Evolutionary conservation across 2,797 vertebrate genomes (phyloP).

Genomic region (Bovichtus variegatus): DNA sequence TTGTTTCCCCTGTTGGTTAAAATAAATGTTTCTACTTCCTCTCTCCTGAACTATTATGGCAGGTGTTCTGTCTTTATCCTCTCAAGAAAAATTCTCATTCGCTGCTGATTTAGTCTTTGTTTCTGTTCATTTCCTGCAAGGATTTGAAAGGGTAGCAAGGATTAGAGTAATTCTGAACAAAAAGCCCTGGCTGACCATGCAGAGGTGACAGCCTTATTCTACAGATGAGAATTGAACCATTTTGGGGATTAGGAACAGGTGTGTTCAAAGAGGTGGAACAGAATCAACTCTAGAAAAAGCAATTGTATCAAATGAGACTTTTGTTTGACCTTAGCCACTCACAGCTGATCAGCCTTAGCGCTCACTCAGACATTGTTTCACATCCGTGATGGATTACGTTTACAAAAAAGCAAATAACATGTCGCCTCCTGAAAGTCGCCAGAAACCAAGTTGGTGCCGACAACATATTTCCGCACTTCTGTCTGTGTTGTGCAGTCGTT

Average conservation of each 20-base stretch:
- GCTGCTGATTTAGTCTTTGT: constrained; percentile 28
- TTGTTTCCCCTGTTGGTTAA: not conserved
- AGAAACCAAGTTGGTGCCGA: not conserved
- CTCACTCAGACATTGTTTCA: not conserved
- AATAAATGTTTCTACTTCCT: not conserved
- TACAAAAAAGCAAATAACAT: constrained; percentile 14
- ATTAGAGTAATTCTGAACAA: constrained; percentile 56
- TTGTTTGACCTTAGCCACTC: constrained; percentile 27
- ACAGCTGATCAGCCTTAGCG: not conserved
- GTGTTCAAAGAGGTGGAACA: constrained; percentile 14
- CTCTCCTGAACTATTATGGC: not conserved
- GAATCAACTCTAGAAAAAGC: constrained; percentile 20
- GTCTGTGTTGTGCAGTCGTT: constrained; percentile 45
- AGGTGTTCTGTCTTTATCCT: constrained; percentile 50
- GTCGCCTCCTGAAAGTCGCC: constrained; percentile 19
- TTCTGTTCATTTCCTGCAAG: constrained; percentile 39
- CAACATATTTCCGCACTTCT: constrained; percentile 42
- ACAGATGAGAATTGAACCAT: constrained; percentile 33
- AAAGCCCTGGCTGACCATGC: constrained; percentile 1
- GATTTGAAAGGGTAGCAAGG: constrained; percentile 50
- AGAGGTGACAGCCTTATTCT: constrained; percentile 27
- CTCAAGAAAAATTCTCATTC: constrained; percentile 12
- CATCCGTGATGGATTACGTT: not conserved
- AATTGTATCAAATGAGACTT: constrained; percentile 13
- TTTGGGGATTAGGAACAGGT: constrained; percentile 25